These are phyloP conservation scores for Aphelenchoides besseyi DNA, from an alignment of 1,140 invertebrate species.

Conservation along the genomic window DNA sequence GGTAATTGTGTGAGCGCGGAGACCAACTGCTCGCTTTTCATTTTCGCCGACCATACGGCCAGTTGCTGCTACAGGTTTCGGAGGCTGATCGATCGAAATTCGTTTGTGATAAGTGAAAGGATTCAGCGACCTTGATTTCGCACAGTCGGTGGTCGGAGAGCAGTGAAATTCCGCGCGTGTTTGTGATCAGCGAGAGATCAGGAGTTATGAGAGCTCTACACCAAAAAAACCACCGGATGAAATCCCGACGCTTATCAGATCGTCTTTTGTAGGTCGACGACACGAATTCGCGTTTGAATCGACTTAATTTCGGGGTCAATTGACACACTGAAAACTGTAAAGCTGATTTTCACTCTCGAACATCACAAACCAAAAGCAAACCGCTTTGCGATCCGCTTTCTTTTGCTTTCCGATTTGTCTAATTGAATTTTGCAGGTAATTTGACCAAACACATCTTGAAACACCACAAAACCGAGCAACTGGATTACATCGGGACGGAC, in stretches of 20 bases:
- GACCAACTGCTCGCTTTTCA: neutral
- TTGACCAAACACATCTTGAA: conserved; percentile 62
- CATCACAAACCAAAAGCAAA: no score
- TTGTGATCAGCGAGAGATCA: neutral
- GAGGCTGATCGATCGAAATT: no score
- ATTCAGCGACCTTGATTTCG: neutral
- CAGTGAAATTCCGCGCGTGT: neutral
- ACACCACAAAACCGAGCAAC: conserved; percentile 61
- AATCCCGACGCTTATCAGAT: no score
- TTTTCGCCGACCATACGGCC: no score
- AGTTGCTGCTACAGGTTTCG: no score
- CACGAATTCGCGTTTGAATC: no score
- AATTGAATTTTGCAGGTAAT: conserved; percentile 51
- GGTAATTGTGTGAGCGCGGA: conserved; percentile 31
- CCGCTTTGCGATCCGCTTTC: neutral
- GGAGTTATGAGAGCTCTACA: neutral
- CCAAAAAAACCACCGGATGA: neutral
- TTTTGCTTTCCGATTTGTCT: neutral
- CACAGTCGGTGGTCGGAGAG: neutral
- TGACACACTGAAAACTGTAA: no score
- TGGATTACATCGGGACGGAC: conserved; percentile 59
- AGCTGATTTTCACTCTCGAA: no score
- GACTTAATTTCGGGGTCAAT: neutral
- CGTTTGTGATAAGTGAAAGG: conserved; percentile 11
- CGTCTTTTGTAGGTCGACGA: no score